Evolutionary conservation across 2,888 invertebrate genomes (phyloP), one percentile per base, ranked within the genome.

Genomic region (Silvanus unidentatus): DNA sequence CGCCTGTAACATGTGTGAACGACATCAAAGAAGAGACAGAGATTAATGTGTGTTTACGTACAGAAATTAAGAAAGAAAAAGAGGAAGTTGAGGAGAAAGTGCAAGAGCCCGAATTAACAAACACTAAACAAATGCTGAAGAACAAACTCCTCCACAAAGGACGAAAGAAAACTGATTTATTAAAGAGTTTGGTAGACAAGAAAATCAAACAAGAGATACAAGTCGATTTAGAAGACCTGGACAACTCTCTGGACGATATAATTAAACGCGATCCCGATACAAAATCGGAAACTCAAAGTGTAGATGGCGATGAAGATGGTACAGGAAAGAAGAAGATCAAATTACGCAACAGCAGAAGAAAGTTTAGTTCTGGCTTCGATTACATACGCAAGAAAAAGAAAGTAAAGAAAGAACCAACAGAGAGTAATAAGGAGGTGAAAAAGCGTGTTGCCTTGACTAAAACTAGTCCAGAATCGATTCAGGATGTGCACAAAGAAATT

Each of bases 321-420:
- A 54, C 55, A 4, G 57, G 54, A 10, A 58, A 52, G 47, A 75
- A 76, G 45, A 76, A 79, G 28, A 74, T 79, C 12, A 82, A 81
- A 59, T 75, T 82, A 44, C 73, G 83, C 30, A 81, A 80, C 55
- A 79, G 81, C n/a, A 72, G 86, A 58, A 74, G 86, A 54, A 88
- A 87, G 73, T 82, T 86, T 63, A 85, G 86, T 60, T 88, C 87
- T 10, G 88, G 88, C 5, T 92, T 92, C 68, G 92, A 92, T 74
- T 92, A 92, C 55, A 88, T 92, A 49, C 76, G 90, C 28, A 92
- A 92, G 64, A 91, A 90, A 74, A 92, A 92, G 69, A 88, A 88
- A 36, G 71, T 75, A 1, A 73, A 76, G 57, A 79, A 80, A 63
- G 82, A 82, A 52, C 76, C 77, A 34, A 61, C 44, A 6, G 58